Base-by-base conservation (phyloP, 2,888 invertebrate species). In the Apotomis capreana region DNA sequence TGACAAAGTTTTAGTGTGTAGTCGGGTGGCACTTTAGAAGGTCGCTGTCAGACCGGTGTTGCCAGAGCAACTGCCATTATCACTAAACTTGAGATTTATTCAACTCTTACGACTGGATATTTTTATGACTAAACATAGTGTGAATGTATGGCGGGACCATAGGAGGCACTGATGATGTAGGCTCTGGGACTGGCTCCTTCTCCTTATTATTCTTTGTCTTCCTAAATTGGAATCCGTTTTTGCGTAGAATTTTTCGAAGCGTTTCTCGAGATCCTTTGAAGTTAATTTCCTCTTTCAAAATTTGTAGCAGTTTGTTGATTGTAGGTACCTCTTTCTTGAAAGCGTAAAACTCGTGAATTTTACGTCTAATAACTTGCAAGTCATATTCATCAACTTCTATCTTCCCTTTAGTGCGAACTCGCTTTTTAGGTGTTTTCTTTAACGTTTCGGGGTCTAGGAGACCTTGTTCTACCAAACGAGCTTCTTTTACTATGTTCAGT, bases 261-360 rank as follows among this genome's bases (percentile, higher is more conserved):
- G 92, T 92, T 78, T 92, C 92, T 57, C 92, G 81, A 0, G 92
- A 92, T 0, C 92, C 92, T 80, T 92, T 92, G 73, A 92, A 92
- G 74, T 91, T 89, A 0, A 92, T 92, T 80, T 92, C 92, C 70
- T 91, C 89, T 77, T 90, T 92, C 52, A 92, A 80, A 36, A 92
- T 92, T 78, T 92, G 90, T 12, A 92, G 79, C 0, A 92, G 81
- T 75, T 92, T 92, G 71, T 92, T 92, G 15, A 92, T 92, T 3
- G 92, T 92, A 0, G 92, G 92, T 3, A 92, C 92, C 81, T 92
- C 92, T 80, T 92, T 92, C 74, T 92, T 92, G 74, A 88, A 92
- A 9, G 92, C 86, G 74, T 92, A 92, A 78, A 92, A 92, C 76
- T 92, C 92, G n/a, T 92, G 92, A 46, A 92, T 91, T 77, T 92